Percentiles rank a stretch among this genome's conserved stretches.
Conservation (phyloP, 2,888 invertebrate species). For the Ornithoptera alexandrae region DNA sequence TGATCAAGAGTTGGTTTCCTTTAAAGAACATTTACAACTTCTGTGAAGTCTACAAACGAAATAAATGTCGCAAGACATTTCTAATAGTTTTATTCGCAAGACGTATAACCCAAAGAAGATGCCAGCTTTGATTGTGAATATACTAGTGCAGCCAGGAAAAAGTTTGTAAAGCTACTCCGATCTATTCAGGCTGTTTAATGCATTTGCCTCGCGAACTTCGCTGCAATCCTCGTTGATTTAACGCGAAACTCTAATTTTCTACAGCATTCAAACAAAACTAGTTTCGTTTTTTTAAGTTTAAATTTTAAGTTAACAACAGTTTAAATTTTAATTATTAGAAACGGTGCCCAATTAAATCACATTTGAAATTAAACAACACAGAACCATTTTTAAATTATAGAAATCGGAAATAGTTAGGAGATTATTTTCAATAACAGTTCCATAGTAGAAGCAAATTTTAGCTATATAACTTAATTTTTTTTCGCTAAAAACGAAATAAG, state of each 20-base stretch:
- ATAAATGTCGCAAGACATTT: background rate
- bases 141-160: background rate
- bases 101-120: background rate
- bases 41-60: background rate
- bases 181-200: background rate
- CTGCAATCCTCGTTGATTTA: slow-evolving; percentile 9
- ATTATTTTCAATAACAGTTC: no score
- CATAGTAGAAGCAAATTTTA: no score
- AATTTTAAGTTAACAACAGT: background rate
- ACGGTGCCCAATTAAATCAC: no score
- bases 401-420: no score
- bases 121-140: background rate
- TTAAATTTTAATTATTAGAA: background rate
- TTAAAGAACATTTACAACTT: background rate
- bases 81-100: background rate
- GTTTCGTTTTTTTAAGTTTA: background rate
- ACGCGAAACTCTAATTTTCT: slow-evolving; percentile 5
- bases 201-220: slow-evolving; percentile 1
- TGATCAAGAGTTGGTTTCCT: no score
- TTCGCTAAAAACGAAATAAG: no score
- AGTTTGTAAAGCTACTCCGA: background rate
- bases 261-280: background rate
- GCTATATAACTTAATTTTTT: no score
- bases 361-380: no score
- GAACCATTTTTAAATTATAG: no score